Evolutionary conservation across 1,140 invertebrate species (phyloP).

Genomic region (Goniozus legneri): DNA sequence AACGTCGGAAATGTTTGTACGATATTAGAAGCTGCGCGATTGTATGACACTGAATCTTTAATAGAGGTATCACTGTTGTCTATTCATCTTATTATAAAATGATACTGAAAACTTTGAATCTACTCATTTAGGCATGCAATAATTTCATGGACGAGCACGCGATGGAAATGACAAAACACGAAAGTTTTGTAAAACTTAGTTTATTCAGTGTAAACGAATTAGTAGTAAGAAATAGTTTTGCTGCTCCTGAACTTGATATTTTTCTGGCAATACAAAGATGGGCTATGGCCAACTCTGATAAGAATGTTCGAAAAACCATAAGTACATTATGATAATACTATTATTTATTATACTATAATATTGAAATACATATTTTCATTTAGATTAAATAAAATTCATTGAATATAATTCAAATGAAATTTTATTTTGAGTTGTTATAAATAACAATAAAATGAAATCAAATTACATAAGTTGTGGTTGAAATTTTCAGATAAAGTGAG

Average conservation of each 20-base stretch:
- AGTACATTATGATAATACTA: conserved; percentile 20
- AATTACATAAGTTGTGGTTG: no score
- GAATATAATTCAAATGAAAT: background rate
- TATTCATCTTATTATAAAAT: background rate
- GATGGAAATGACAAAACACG: conserved; percentile 74
- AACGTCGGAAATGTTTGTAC: conserved; percentile 86
- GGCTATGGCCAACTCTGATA: conserved; percentile 73
- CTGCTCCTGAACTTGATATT: conserved; percentile 92
- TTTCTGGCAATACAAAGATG: conserved; percentile 85
- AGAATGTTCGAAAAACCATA: conserved; percentile 56
- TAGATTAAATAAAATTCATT: no score
- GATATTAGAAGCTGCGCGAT: conserved; percentile 85
- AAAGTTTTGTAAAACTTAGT: conserved; percentile 81
- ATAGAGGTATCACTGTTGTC: conserved; percentile 57
- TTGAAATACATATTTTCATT: no score
- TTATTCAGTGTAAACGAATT: conserved; percentile 76
- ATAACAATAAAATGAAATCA: background rate
- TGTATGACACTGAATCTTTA: conserved; percentile 66
- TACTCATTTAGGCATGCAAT: conserved; percentile 62
- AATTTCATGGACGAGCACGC: conserved; percentile 89
- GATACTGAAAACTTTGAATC: conserved; percentile 2
- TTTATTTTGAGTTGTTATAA: background rate
- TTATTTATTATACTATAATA: background rate
- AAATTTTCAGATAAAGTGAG: conserved; percentile 62
- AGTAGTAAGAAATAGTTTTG: conserved; percentile 91